Base-by-base conservation (phyloP, 2,797 vertebrate species). In the Sebastes steindachneri region DNA sequence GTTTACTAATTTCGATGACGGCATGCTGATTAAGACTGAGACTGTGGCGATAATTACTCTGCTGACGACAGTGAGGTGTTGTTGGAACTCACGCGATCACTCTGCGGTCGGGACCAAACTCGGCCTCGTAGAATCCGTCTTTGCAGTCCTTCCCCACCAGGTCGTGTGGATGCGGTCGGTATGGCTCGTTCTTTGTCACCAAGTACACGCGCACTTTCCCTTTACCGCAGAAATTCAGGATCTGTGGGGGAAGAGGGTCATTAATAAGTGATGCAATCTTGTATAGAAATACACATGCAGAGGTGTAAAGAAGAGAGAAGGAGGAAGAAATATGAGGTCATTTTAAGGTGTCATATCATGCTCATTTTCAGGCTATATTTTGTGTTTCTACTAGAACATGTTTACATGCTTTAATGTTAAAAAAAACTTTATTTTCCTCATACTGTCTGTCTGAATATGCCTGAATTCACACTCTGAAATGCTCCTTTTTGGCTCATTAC, bases 61-160 rank as follows among this genome's bases (percentile, higher is more conserved):
- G 35, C 35, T 45, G 77, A 58, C 2, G 23, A 69, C 33, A 6
- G 41, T 11, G 51, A 53, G n/a, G 48, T 53, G 48, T n/a, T 48
- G n/a, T 19, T 51, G 66, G 51, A 89, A 99, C 97, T 97, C 94
- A 99, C 99, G 97, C 97, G 9, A 99, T 95, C 69, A 98, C 97
- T 92, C 96, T 96, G 41, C 98, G 97, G 21, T 99, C 98, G 0
- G 97, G 97, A 26, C 97, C 98, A 35, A 99, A 99, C 90, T 99
- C 98, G 2, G 97, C 97, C 94, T 99, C 99, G 0, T 99, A 99
- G 94, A 96, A 99, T 9, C 98, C 98, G 70, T 99, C 98, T 88
- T 95, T 97, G 92, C 98, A 99, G 94, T 99, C 99, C 87, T 98
- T 99, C 35, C 99, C 99, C 86, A 99, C 99, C 87, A 99, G 93